A percentile compares a stretch with the other conserved stretches of the same genome.
Evolutionary conservation across 2,888 invertebrate species (phyloP).

Genomic region (Lepidocyrtoides sp.): DNA sequence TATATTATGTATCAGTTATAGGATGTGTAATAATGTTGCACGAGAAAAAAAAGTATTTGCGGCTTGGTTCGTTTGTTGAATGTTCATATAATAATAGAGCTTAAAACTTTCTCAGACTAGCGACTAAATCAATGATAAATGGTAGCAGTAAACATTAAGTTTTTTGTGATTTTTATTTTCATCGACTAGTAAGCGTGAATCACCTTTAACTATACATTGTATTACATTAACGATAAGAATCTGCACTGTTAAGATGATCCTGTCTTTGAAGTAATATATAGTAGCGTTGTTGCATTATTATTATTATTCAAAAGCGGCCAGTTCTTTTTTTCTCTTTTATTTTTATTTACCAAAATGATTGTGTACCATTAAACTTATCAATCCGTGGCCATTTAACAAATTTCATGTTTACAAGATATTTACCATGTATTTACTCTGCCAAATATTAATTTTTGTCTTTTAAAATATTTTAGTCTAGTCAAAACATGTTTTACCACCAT

Average conservation of each 20-base stretch:
- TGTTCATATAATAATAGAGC: constrained; percentile 13
- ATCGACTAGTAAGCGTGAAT: too few relatives aligned
- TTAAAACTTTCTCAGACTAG: constrained; percentile 2
- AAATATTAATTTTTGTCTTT: constrained; percentile 37
- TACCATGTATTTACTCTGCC: constrained; percentile 37
- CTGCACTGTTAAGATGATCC: background rate
- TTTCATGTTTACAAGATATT: background rate
- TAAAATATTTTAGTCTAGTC: constrained; percentile 50
- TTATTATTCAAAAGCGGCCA: constrained; percentile 40
- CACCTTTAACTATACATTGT: too few relatives aligned
- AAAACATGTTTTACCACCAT: constrained; percentile 33
- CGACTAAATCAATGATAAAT: background rate
- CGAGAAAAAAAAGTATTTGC: background rate
- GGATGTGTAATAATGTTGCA: background rate
- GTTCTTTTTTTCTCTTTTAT: constrained; percentile 26
- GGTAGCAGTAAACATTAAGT: background rate
- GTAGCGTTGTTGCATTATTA: too few relatives aligned
- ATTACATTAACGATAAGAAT: background rate
- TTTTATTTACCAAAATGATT: background rate
- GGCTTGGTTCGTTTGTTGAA: background rate
- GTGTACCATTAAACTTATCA: constrained; percentile 2
- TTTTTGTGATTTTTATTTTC: background rate
- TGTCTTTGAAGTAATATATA: constrained; percentile 5
- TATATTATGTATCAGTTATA: background rate
- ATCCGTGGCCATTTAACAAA: constrained; percentile 7